Percentiles rank a stretch among this genome's conserved stretches.
Conservation (phyloP, 2,113 vertebrate genomes). For the Sitta europaea region DNA sequence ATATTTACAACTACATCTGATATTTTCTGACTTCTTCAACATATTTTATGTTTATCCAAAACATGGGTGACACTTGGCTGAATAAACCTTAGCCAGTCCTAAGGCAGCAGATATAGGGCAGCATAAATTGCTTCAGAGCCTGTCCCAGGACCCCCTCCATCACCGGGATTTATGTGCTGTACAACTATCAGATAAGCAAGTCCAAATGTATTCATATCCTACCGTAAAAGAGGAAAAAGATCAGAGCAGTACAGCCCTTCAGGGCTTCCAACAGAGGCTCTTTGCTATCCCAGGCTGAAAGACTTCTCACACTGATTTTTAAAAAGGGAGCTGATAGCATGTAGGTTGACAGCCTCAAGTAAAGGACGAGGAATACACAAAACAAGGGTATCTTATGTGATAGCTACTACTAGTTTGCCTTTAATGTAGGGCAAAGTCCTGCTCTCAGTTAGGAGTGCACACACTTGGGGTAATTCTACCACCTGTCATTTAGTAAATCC, state of each 20-base stretch:
- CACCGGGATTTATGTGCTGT: background rate
- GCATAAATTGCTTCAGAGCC: background rate
- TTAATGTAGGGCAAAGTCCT: background rate
- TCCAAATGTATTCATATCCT: background rate
- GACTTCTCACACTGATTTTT: background rate
- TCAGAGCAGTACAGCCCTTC: background rate
- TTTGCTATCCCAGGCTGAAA: background rate
- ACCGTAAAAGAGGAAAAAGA: background rate
- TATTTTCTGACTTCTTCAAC: background rate
- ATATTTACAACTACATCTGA: background rate
- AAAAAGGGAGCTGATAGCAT: background rate
- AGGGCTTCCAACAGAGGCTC: background rate
- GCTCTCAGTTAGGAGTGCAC: background rate
- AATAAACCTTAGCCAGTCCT: background rate
- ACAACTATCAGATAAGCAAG: background rate
- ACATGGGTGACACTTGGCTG: background rate
- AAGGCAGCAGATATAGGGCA: background rate
- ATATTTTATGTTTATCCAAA: background rate
- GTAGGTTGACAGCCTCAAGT: slow-evolving; percentile 35
- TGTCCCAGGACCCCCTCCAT: fast-evolving
- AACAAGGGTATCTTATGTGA: background rate
- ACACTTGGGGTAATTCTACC: background rate
- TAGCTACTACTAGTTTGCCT: background rate
- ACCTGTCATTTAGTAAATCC: slow-evolving; percentile 21
- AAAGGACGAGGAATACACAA: background rate